A percentile compares a stretch with the other conserved stretches of the same genome.
These are phyloP conservation scores for Acipenser ruthenus DNA, from an alignment of 2,797 vertebrate genomes.

Conservation along the genomic window DNA sequence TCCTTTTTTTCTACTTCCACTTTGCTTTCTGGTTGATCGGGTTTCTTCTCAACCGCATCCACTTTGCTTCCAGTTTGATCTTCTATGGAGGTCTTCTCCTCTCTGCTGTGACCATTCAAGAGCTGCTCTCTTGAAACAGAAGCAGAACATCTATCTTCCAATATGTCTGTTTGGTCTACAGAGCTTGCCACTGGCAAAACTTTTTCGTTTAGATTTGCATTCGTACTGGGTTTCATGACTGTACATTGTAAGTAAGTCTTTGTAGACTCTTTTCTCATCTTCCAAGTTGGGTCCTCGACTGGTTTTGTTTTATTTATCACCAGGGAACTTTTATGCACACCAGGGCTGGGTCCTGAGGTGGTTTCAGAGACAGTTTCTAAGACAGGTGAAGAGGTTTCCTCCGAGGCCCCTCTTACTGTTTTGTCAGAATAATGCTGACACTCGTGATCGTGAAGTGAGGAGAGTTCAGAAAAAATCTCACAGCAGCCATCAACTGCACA, in stretches of 20 bases:
- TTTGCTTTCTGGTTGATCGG: too few species aligned
- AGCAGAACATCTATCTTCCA: constrained; percentile 37
- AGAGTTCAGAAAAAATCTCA: constrained; percentile 74
- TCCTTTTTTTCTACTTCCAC: too few species aligned
- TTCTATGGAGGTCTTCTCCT: constrained; percentile 32
- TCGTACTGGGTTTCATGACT: constrained; percentile 53
- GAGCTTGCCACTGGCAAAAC: constrained; percentile 33
- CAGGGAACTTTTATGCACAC: constrained; percentile 28
- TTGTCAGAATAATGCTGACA: constrained; percentile 71
- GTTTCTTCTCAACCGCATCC: too few species aligned
- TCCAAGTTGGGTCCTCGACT: constrained; percentile 50
- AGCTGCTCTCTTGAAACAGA: constrained; percentile 38
- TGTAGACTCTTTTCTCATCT: constrained; percentile 59
- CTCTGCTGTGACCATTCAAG: constrained; percentile 59
- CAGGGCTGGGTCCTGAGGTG: constrained; percentile 4
- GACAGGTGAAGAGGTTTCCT: constrained; percentile 12
- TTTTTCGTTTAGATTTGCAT: constrained; percentile 42
- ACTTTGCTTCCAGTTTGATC: too few species aligned
- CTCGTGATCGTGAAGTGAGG: constrained; percentile 84
- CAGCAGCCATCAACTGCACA: constrained; percentile 82
- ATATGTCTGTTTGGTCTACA: constrained; percentile 41
- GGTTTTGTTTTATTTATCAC: constrained; percentile 49
- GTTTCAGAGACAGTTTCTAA: constrained; percentile 12
- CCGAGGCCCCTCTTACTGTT: constrained; percentile 26
- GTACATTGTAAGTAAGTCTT: constrained; percentile 60